Evolutionary conservation across 2,888 invertebrate species (phyloP).

Genomic region (Hipparchia sbordonii): DNA sequence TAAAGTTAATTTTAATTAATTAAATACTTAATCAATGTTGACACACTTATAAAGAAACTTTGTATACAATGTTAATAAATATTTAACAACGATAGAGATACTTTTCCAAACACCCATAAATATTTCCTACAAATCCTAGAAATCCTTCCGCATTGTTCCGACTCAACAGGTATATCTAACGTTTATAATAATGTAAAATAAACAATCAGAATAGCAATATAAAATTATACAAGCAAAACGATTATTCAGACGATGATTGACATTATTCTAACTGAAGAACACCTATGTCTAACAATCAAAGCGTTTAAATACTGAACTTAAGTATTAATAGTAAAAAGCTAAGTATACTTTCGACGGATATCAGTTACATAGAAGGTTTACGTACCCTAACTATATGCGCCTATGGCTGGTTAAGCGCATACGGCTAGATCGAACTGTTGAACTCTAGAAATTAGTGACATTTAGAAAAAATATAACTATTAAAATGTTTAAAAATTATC

Average conservation of each 20-base stretch:
- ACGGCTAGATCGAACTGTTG: constrained; percentile 56
- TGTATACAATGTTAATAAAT: constrained; percentile 62
- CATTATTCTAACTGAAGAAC: constrained; percentile 65
- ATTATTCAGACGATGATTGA: constrained; percentile 59
- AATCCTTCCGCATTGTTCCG: constrained; percentile 54
- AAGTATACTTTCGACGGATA: constrained; percentile 34
- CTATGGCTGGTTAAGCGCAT: constrained; percentile 79
- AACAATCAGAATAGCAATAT: constrained; percentile 57
- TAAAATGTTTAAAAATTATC: constrained; percentile 43
- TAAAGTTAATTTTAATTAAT: constrained; percentile 27
- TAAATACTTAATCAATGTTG: constrained; percentile 51
- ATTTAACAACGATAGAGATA: constrained; percentile 74
- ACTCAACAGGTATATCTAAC: constrained; percentile 49
- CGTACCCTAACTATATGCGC: constrained; percentile 56
- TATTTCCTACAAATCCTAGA: constrained; percentile 49
- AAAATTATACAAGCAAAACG: constrained; percentile 57
- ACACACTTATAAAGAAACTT: constrained; percentile 63
- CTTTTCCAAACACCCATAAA: constrained; percentile 62
- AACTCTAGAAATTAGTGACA: constrained; percentile 45
- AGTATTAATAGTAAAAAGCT: constrained; percentile 33
- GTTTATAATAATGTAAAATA: constrained; percentile 34
- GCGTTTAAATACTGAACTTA: constrained; percentile 60
- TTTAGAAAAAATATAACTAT: constrained; percentile 52
- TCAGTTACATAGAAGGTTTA: constrained; percentile 38
- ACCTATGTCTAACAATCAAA: constrained; percentile 69